Evolutionary conservation across 2,888 invertebrate genomes (phyloP).

Genomic region (Globia sparganii): DNA sequence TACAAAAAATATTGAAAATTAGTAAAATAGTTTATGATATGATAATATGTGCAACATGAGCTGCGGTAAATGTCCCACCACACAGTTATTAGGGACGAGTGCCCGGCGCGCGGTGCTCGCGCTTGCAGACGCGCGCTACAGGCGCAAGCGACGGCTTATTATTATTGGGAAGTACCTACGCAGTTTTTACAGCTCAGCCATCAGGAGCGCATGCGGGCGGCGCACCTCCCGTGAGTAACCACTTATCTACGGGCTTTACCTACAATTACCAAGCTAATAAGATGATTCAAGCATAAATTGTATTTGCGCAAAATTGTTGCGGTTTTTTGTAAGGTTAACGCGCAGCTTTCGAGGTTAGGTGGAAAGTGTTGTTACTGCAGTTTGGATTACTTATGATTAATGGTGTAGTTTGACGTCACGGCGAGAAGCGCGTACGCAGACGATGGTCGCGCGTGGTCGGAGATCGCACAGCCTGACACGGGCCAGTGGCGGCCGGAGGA

Average conservation of each 20-base stretch:
- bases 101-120: background rate
- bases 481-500: background rate
- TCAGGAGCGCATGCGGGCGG: background rate
- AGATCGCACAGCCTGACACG: slow-evolving; percentile 8
- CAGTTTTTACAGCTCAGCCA: slow-evolving; percentile 3
- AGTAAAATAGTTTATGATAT: background rate
- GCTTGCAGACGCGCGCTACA: background rate
- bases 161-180: slow-evolving; percentile 20
- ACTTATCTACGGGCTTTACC: slow-evolving; percentile 25
- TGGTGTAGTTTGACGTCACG: slow-evolving; percentile 8
- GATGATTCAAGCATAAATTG: slow-evolving; percentile 13
- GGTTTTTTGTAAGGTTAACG: background rate
- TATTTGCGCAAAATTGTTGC: background rate
- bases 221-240: background rate
- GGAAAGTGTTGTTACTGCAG: background rate
- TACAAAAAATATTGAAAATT: background rate
- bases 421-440: slow-evolving; percentile 19
- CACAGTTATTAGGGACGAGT: background rate
- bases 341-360: background rate
- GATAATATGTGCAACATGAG: background rate
- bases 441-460: background rate
- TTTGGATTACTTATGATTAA: background rate
- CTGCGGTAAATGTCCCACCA: background rate
- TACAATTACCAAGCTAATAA: slow-evolving; percentile 26
- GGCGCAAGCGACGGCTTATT: background rate